A percentile compares a stretch with the other conserved stretches of the same genome.
phyloP scores from a whole-genome alignment of 2,888 invertebrate genomes.

The Harpalus rufipes region DNA sequence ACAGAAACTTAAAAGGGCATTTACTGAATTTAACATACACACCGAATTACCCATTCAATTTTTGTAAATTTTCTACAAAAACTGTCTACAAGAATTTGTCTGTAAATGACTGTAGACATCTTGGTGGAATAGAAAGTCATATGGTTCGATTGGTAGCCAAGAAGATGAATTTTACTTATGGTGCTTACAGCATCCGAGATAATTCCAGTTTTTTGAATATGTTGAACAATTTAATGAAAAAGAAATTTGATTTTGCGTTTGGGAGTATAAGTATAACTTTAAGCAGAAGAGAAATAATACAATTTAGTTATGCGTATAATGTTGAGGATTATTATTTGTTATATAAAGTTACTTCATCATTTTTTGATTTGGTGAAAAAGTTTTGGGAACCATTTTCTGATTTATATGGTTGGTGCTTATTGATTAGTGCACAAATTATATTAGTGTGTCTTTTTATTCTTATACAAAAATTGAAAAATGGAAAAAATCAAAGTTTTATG shows the following conservation, averaged over 20 bases:
- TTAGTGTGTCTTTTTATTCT: not conserved
- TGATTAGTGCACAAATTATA: not conserved
- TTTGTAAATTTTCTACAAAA: not conserved
- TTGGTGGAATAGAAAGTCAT: conserved; percentile 46
- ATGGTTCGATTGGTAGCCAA: conserved; percentile 32
- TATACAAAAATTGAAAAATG: not conserved
- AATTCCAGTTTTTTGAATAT: conserved; percentile 34
- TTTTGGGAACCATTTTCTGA: conserved; percentile 39
- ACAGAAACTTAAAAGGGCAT: conserved; percentile 30
- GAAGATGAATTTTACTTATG: conserved; percentile 53
- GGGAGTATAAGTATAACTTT: conserved; percentile 41
- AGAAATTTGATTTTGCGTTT: conserved; percentile 36
- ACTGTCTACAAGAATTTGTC: not conserved
- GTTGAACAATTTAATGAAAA: not conserved
- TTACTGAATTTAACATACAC: conserved; percentile 25
- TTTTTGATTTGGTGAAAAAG: conserved; percentile 28
- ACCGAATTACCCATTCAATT: conserved; percentile 12
- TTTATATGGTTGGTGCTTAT: not conserved
- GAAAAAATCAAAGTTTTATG: conserved; percentile 1
- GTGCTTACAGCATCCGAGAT: not conserved
- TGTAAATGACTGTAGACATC: not conserved
- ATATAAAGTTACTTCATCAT: conserved; percentile 27
- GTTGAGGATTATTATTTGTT: conserved; percentile 48
- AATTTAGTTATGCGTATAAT: conserved; percentile 36
- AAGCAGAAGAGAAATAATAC: conserved; percentile 19